Conservation (phyloP, 2,888 invertebrate species). For the Zonitis immaculata region DNA sequence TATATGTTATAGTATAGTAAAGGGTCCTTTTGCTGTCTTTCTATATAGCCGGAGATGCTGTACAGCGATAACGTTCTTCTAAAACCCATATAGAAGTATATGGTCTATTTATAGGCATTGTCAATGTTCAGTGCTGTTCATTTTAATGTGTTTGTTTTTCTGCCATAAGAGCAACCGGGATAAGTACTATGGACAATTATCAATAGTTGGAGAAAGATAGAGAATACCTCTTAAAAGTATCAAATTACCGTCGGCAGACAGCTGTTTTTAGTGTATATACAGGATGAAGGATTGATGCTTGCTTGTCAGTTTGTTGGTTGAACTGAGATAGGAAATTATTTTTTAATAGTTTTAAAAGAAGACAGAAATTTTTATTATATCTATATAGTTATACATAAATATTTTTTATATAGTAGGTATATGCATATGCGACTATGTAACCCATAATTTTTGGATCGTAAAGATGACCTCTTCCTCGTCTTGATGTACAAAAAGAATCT, state of each 20-base stretch:
- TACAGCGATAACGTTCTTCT: constrained; percentile 32
- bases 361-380: neutral
- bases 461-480: neutral
- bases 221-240: constrained; percentile 49
- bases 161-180: constrained; percentile 41
- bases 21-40: constrained; percentile 22
- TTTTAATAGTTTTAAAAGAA: neutral
- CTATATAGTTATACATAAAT: neutral
- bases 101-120: constrained; percentile 52
- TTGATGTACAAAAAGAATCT: neutral
- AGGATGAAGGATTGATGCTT: constrained; percentile 37
- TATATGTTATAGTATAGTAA: no score
- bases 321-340: constrained; percentile 11
- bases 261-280: constrained; percentile 48
- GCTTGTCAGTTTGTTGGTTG: constrained; percentile 8
- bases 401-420: no score
- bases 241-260: constrained; percentile 49
- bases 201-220: constrained; percentile 30
- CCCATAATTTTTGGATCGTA: neutral
- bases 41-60: constrained; percentile 27
- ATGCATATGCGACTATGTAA: neutral
- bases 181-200: constrained; percentile 16
- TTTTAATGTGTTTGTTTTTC: constrained; percentile 52
- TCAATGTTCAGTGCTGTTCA: constrained; percentile 50
- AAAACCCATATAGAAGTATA: constrained; percentile 46